Evolutionary conservation across 2,888 invertebrate genomes (phyloP).

Genomic region (Scotopteryx bipunctaria): DNA sequence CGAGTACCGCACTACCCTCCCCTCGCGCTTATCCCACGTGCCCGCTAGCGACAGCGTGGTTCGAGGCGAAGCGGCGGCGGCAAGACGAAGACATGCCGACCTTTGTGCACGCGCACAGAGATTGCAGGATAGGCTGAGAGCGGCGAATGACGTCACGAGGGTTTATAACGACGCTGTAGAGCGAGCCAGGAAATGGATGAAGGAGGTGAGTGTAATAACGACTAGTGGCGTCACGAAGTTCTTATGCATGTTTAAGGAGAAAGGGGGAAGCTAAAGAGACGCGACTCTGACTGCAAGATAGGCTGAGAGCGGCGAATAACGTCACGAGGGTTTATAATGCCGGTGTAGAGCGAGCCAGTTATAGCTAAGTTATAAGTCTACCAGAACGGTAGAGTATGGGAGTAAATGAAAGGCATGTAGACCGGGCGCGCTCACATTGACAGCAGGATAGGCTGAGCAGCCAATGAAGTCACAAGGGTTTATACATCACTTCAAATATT

Average conservation of each 20-base stretch:
- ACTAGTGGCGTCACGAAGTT: no score
- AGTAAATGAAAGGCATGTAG: no score
- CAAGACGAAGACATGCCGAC: conserved; percentile 91
- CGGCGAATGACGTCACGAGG: conserved; percentile 84
- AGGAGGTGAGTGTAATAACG: conserved; percentile 81
- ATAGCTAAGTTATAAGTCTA: no score
- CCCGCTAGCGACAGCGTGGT: conserved; percentile 89
- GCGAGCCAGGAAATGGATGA: conserved; percentile 90
- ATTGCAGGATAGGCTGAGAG: conserved; percentile 91
- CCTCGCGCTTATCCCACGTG: conserved; percentile 91
- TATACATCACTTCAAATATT: no score
- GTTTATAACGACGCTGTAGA: conserved; percentile 92
- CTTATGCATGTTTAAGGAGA: no score
- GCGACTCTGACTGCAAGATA: neutral
- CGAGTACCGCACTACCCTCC: conserved; percentile 93
- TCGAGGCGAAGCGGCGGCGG: conserved; percentile 90
- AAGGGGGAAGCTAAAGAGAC: no score
- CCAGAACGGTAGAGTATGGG: no score
- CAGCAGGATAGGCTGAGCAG: no score
- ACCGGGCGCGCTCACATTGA: no score
- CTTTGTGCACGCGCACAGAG: conserved; percentile 91
- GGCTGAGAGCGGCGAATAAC: neutral
- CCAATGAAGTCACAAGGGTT: no score
- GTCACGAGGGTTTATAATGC: no score
- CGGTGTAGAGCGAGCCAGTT: no score